Conservation (phyloP, 2,888 invertebrate genomes). For the Eumacrocentrus americanus region DNA sequence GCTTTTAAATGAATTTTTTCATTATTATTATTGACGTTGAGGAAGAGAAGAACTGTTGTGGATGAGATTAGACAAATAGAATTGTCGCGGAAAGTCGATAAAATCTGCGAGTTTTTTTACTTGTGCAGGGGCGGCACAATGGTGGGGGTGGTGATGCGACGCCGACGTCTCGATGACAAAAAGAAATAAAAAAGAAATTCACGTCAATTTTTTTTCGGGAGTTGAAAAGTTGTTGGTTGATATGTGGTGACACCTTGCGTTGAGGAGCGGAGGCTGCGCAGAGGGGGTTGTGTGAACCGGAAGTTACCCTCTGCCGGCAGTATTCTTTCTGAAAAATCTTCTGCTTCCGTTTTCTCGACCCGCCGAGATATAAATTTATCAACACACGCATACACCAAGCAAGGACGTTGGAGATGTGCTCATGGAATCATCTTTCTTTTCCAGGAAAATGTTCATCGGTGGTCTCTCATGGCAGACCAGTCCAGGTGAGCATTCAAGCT, state of each 20-base stretch:
- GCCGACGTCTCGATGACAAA: too few relatives aligned
- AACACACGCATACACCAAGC: neutral
- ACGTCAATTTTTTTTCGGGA: conserved; percentile 32
- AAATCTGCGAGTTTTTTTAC: too few relatives aligned
- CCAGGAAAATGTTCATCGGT: conserved; percentile 99
- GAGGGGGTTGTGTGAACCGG: conserved; percentile 44
- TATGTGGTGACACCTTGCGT: conserved; percentile 57
- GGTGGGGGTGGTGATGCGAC: too few relatives aligned
- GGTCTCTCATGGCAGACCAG: conserved; percentile 99
- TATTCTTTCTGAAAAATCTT: too few relatives aligned
- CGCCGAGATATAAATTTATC: neutral
- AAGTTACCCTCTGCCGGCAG: conserved; percentile 45
- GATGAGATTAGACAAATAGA: too few relatives aligned
- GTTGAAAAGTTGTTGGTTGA: conserved; percentile 50
- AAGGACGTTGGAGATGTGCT: conserved; percentile 32
- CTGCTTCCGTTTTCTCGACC: too few relatives aligned
- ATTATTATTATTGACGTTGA: too few relatives aligned
- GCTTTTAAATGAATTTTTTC: too few relatives aligned
- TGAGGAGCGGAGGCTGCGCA: conserved; percentile 47
- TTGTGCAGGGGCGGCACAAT: too few relatives aligned
- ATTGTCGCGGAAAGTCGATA: too few relatives aligned
- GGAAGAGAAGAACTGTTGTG: too few relatives aligned
- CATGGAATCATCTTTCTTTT: conserved; percentile 69
- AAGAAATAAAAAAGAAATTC: neutral
- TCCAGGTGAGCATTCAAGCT: conserved; percentile 78